Evolutionary conservation across 2,113 vertebrate species (phyloP), one percentile per base, ranked within the genome.

Genomic region (Panthera tigris): DNA sequence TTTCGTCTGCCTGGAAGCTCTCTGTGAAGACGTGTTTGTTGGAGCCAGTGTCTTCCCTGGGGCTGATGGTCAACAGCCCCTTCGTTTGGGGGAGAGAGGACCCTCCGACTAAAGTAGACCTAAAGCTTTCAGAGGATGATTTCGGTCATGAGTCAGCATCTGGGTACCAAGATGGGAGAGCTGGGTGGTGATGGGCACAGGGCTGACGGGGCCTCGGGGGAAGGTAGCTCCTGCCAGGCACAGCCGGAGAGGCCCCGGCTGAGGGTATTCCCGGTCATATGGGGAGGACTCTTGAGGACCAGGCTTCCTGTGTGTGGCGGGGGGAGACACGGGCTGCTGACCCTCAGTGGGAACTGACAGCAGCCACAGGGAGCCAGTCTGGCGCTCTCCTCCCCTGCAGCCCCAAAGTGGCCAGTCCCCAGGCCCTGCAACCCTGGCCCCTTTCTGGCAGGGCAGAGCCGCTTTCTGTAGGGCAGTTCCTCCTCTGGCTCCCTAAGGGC

Each of bases 61-160:
- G 52, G 18, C 12, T 29, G 36, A 14, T 27, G 66, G 41, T 73
- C 23, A 41, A 39, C 33, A 84, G 33, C 71, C 27, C 18, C 15
- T 79, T 36, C 55, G 29, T 55, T 79, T 27, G 52, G 25, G 25
- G 13, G 45, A 33, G n/a, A 33, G 41, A 79, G n/a, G n/a, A 31
- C 71, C 4, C 3, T 69, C 25, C 3, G 6, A 2, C 61, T 45
- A 16, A 8, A 80, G 48, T 27, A 52, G 57, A 50, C 27, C 31
- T 23, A 76, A 16, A 74, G 57, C 15, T 50, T 55, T 31, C 5
- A 25, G 18, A 68, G 73, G 21, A 36, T 27, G 12, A 6, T 23
- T 48, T 3, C 7, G 4, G 19, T 41, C 7, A 2, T 94, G 96
- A 97, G 93, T 97, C 93, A 91, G 95, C 93, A 48, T 33, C 25